Evolutionary conservation across 2,888 invertebrate genomes (phyloP), one percentile per base, ranked within the genome.

Genomic region (Arctia plantaginis): DNA sequence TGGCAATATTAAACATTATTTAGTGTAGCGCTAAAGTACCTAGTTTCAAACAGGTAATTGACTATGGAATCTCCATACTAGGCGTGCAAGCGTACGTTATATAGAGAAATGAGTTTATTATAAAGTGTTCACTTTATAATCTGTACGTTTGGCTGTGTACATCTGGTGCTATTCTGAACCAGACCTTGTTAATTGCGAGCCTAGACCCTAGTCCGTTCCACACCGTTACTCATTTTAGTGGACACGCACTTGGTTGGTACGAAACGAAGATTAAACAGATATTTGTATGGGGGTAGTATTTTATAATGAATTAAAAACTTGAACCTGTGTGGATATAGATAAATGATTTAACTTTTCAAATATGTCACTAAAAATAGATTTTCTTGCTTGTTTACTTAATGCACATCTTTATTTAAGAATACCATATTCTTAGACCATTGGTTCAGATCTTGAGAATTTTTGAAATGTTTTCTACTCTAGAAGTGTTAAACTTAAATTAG

Each of bases 171-270:
- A 90, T 89, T 88, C 87, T 85, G 84, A 87, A 90, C 88, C 86
- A 90, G 90, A 88, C 85, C 90, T 87, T 88, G 91, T 91, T 91
- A 91, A 92, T 91, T 90, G 90, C 90, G 72, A 82, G 82, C 79
- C 88, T 80, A 86, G 88, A 83, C 82, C 79, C 88, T 80, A 86
- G 88, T 84, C 82, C 80, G 84, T 77, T 79, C 74, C 80, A 80
- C 85, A 90, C 92, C 91, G 92, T 93, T 93, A 92, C 80, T 88
- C 72, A 79, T 55, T 86, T 86, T 84, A 79, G 82, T 82, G 82
- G 78, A 80, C 81, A 80, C 83, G 82, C 84, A 79, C 76, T n/a
- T 27, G 2, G 75, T n/a, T 47, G 23, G 65, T 71, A 65, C 39
- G 64, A 55, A 59, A 65, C 51, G 23, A 44, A 51, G 33, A 67